Conservation (phyloP, 2,888 invertebrate species). For the Drosophila antonietae region DNA sequence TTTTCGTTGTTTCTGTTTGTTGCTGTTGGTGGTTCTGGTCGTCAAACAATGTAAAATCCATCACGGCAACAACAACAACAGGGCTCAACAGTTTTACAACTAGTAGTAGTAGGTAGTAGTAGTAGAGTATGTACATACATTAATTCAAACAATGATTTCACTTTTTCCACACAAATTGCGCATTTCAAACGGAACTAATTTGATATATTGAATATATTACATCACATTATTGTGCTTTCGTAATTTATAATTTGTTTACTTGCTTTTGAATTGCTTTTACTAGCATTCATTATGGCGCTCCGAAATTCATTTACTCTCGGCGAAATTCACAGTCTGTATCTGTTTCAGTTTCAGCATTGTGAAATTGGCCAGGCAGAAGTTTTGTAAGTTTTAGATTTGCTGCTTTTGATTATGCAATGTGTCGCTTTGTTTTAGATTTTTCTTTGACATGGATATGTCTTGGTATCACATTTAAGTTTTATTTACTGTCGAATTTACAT, state of each 20-base stretch:
- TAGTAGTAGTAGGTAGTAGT: conserved; percentile 26
- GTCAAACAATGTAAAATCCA: conserved; percentile 43
- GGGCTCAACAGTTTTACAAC: conserved; percentile 60
- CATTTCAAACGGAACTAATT: conserved; percentile 54
- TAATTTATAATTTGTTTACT: conserved; percentile 37
- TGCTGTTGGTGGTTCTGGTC: conserved; percentile 45
- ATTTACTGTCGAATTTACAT: conserved; percentile 13
- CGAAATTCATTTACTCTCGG: conserved; percentile 59
- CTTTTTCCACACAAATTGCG: conserved; percentile 84
- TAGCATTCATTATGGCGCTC: conserved; percentile 29
- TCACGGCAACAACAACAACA: conserved; percentile 67
- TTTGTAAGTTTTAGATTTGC: conserved; percentile 45
- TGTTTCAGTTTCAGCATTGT: conserved; percentile 36
- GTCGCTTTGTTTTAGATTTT: conserved; percentile 21
- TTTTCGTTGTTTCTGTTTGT: conserved; percentile 64
- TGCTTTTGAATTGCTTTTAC: conserved; percentile 24
- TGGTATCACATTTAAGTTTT: conserved; percentile 42
- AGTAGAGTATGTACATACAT: conserved; percentile 53
- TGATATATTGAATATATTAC: conserved; percentile 20
- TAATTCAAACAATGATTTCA: conserved; percentile 50
- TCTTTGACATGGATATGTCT: conserved; percentile 57
- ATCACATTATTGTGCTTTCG: conserved; percentile 43
- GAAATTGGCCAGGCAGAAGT: conserved; percentile 70
- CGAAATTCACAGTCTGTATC: conserved; percentile 64
- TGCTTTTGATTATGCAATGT: conserved; percentile 49